Percentiles rank a stretch among this genome's conserved stretches.
phyloP scores from a whole-genome alignment of 2,113 vertebrate species.

The Rhabdornis inornatus region DNA sequence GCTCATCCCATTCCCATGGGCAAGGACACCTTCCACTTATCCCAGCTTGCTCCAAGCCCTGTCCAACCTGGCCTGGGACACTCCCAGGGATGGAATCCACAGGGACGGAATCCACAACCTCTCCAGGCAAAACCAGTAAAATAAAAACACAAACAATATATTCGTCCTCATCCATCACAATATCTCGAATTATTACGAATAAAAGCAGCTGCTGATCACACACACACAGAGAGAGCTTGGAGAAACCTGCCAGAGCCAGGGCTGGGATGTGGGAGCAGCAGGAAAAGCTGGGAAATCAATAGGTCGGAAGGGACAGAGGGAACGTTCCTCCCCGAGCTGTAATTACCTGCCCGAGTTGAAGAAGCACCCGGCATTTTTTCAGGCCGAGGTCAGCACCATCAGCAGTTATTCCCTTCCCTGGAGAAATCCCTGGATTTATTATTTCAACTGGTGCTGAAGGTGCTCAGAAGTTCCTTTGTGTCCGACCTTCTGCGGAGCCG shows the following conservation, averaged over 20 bases:
- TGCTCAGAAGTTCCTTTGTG: background rate
- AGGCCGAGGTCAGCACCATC: background rate
- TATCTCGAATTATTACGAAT: accelerated
- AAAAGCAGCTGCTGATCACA: background rate
- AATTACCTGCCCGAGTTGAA: background rate
- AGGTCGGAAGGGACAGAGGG: background rate
- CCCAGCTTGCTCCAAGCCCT: background rate
- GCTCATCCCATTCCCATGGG: too few relatives aligned
- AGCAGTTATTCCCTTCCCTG: background rate
- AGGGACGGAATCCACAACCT: background rate
- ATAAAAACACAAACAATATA: too few relatives aligned
- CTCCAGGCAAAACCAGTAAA: too few relatives aligned
- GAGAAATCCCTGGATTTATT: background rate
- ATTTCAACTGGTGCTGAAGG: background rate
- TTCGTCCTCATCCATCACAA: too few relatives aligned
- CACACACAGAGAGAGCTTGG: too few relatives aligned
- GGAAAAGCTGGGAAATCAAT: background rate
- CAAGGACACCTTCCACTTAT: too few relatives aligned
- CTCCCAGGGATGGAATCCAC: background rate
- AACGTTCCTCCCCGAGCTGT: background rate
- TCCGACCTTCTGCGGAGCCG: background rate
- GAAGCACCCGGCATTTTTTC: background rate
- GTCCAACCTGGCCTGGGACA: too few relatives aligned
- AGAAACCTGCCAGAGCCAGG: too few relatives aligned
- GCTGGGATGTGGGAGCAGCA: too few relatives aligned